Base-by-base conservation (phyloP, 2,888 invertebrate genomes). In the Drosophila cognata region DNA sequence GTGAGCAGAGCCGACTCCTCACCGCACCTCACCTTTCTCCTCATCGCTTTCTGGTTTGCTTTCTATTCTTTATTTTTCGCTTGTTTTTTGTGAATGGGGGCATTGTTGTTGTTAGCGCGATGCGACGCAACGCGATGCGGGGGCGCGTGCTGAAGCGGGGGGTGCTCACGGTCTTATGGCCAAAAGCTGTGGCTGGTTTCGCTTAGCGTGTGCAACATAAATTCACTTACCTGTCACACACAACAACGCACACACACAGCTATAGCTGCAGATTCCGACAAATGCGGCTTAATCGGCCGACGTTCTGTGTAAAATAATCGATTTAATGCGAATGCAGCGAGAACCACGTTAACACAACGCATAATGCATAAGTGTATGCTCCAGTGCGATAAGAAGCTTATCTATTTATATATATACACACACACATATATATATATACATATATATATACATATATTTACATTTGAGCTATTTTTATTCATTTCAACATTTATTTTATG, bases 161-260 rank as follows among this genome's bases (percentile, higher is more conserved):
- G 35, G 21, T 36, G 25, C 58, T 48, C 74, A 48, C 71, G 77
- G 77, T 80, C 83, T 82, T 80, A 76, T 84, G 85, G 72, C 52
- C 84, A 88, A 77, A 85, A 81, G 81, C 88, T 82, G 83, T 81
- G 86, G 86, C 86, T 82, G 82, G 78, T 85, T 84, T 84, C 83
- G 83, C 88, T 81, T 86, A 75, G 69, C 74, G 72, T 83, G 87
- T 88, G 85, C 87, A 88, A 86, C 87, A 86, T 86, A 86, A 86
- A 86, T 88, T 88, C 84, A 83, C 83, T 81, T 82, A 82, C 81
- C 81, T 84, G 88, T 81, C 88, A 71, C 75, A 77, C 77, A 86
- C 72, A 75, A 63, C 73, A 43, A 41, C 58, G 33, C 50, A 69
- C 18, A 66, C 55, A 48, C 50, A 13, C 13, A 43, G 21, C 33